Conservation (phyloP, 2,113 vertebrate genomes). For the Ailurus styani region DNA sequence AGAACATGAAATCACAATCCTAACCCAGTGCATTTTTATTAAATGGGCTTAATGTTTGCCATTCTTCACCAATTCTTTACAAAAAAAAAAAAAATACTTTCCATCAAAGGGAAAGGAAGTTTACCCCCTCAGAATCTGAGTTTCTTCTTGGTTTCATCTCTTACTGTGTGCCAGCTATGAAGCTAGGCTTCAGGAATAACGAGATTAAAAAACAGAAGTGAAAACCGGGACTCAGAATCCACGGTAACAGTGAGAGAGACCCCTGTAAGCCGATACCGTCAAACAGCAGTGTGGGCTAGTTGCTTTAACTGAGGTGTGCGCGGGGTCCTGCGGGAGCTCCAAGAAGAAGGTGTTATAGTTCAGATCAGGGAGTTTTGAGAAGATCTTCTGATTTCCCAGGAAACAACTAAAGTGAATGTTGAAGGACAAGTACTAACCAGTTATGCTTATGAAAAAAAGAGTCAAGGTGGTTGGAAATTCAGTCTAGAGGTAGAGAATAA, state of each 20-base stretch:
- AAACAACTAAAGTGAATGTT: background rate
- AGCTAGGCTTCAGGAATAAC: background rate
- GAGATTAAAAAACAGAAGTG: background rate
- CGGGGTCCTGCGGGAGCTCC: background rate
- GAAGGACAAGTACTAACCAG: background rate
- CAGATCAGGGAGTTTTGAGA: background rate
- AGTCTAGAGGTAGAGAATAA: background rate
- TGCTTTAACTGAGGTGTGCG: background rate
- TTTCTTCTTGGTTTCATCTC: background rate
- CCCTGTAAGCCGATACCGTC: background rate
- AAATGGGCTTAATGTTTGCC: background rate
- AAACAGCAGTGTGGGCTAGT: background rate
- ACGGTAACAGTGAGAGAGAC: background rate
- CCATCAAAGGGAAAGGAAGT: background rate
- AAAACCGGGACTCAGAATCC: background rate
- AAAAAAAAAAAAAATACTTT: background rate
- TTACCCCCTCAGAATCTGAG: background rate
- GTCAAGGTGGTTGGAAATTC: background rate
- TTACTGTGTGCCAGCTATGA: background rate
- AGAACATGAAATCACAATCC: background rate
- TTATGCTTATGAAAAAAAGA: background rate
- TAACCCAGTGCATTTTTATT: background rate
- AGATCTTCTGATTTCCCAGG: background rate
- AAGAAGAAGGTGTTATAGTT: background rate
- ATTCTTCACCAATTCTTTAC: background rate